Evolutionary conservation across 2,888 invertebrate species (phyloP).

Genomic region (Tetanocera ferruginea): DNA sequence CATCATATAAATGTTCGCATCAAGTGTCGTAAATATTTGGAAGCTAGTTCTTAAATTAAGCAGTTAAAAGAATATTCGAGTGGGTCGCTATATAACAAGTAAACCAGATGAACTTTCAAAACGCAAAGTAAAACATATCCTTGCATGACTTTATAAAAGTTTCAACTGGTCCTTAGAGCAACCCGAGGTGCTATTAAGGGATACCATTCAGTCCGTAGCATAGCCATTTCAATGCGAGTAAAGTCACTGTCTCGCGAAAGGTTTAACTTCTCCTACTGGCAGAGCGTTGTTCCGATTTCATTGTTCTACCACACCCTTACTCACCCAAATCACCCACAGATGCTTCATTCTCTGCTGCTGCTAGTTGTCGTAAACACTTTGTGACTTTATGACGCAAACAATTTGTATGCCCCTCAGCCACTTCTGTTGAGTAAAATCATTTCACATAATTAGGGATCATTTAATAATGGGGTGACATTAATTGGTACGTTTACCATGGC

Average conservation of each 20-base stretch:
- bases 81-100: not conserved
- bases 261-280: not conserved
- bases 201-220: not conserved
- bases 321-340: not conserved
- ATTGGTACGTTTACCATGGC: constrained; percentile 56
- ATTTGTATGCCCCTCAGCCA: constrained; percentile 37
- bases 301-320: not conserved
- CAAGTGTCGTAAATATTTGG: constrained; percentile 6
- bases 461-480: constrained; percentile 71
- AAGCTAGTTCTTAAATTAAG: constrained; percentile 4
- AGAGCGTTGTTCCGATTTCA: not conserved
- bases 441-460: constrained; percentile 71
- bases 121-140: not conserved
- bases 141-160: not conserved
- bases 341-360: not conserved
- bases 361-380: constrained; percentile 50
- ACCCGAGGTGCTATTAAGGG: constrained; percentile 27
- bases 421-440: constrained; percentile 63
- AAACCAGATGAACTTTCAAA: not conserved
- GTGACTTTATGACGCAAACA: constrained; percentile 49
- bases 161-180: not conserved
- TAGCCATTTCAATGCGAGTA: not conserved
- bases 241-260: too few relatives aligned
- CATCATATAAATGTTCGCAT: constrained; percentile 21
- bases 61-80: not conserved